These are phyloP conservation scores for Carcinoscorpius rotundicauda DNA, from an alignment of 1,140 invertebrate species.

Conservation along the genomic window DNA sequence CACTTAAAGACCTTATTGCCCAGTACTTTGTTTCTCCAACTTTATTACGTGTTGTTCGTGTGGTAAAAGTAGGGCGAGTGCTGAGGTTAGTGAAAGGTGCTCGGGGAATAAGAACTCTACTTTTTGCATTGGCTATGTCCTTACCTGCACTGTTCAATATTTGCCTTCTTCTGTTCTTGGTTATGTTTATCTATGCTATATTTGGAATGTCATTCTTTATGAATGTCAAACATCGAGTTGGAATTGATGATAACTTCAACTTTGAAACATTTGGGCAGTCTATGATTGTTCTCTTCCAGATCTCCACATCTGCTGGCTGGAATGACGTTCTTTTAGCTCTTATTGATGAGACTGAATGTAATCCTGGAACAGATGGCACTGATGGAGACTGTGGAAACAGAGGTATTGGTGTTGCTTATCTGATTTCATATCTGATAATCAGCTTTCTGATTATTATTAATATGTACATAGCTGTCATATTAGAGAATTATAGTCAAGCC, in stretches of 20 bases:
- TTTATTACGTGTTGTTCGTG: constrained; percentile 86
- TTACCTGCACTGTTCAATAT: constrained; percentile 97
- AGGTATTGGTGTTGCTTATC: constrained; percentile 83
- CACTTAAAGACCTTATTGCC: constrained; percentile 88
- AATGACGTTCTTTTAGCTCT: constrained; percentile 88
- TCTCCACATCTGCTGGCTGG: constrained; percentile 98
- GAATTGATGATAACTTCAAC: constrained; percentile 93
- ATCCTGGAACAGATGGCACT: constrained; percentile 55
- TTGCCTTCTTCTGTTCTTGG: constrained; percentile 89
- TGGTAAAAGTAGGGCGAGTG: constrained; percentile 94
- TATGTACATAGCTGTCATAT: constrained; percentile 98
- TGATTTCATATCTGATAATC: constrained; percentile 91
- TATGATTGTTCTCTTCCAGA: constrained; percentile 96
- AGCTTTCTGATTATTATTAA: constrained; percentile 97
- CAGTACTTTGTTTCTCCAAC: constrained; percentile 97
- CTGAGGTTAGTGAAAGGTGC: constrained; percentile 93
- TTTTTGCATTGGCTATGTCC: constrained; percentile 96
- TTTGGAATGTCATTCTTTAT: constrained; percentile 99
- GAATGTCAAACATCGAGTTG: constrained; percentile 80
- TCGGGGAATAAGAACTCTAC: constrained; percentile 89
- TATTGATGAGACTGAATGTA: constrained; percentile 88
- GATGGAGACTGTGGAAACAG: constrained; percentile 85
- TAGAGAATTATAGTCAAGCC: constrained; percentile 96
- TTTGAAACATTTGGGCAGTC: constrained; percentile 96
- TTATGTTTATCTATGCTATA: constrained; percentile 99